phyloP scores from a whole-genome alignment of 53 echinoderm and acorn worm species.

The Glandiceps talaboti region DNA sequence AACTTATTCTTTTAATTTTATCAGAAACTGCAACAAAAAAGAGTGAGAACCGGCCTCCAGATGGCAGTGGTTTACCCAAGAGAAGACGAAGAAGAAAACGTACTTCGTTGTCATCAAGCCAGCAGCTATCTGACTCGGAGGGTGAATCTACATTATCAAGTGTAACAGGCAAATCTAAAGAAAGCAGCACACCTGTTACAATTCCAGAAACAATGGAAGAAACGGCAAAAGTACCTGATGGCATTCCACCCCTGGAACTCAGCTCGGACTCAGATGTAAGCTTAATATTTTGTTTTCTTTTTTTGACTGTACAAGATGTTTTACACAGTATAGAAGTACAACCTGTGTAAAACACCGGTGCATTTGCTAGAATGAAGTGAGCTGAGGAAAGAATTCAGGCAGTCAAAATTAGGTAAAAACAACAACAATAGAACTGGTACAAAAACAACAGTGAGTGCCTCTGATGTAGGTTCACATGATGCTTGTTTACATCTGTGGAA shows the following conservation, averaged over 20 bases:
- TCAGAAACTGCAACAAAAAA: neutral
- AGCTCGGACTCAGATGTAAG: conserved; percentile 52
- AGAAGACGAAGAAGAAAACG: neutral
- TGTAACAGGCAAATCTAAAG: neutral
- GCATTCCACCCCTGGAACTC: conserved; percentile 36
- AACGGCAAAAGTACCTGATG: conserved; percentile 1
- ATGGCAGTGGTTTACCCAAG: neutral
- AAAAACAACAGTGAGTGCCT: too few species aligned
- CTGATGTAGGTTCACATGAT: too few species aligned
- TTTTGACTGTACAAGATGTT: too few species aligned
- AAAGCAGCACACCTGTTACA: conserved; percentile 3
- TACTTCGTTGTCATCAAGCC: neutral
- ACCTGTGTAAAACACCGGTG: too few species aligned
- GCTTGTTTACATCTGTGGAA: too few species aligned
- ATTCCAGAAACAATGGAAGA: conserved; percentile 4
- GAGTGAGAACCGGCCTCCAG: neutral
- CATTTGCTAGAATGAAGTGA: too few species aligned
- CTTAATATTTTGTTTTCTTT: too few species aligned
- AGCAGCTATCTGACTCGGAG: neutral
- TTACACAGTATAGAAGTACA: too few species aligned
- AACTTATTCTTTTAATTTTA: too few species aligned
- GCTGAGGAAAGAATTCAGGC: too few species aligned
- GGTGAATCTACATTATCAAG: neutral
- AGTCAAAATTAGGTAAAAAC: too few species aligned
- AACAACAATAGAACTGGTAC: too few species aligned